A percentile compares a stretch with the other conserved stretches of the same genome.
phyloP scores from a whole-genome alignment of 2,797 vertebrate species.

The Cirrhinus molitorella region DNA sequence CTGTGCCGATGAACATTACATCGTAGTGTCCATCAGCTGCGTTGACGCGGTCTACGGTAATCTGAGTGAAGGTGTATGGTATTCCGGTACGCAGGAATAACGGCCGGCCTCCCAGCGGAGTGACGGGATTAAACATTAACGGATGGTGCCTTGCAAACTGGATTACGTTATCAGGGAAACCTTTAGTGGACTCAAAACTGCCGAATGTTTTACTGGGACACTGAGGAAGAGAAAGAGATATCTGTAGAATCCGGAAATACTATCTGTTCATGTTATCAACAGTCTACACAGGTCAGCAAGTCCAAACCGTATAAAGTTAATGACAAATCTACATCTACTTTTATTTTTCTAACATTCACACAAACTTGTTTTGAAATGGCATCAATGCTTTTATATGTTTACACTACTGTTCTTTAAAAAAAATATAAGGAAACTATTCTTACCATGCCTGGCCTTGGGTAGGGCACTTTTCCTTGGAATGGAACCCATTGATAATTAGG shows the following conservation, averaged over 20 bases:
- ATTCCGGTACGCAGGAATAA: conserved; percentile 88
- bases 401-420: neutral
- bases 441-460: conserved; percentile 97
- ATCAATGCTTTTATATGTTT: neutral
- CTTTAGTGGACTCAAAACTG: conserved; percentile 96
- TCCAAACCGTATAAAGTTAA: neutral
- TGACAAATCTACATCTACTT: neutral
- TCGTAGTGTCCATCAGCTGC: conserved; percentile 80
- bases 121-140: conserved; percentile 92
- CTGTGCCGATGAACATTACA: conserved; percentile 95
- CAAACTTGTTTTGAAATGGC: neutral
- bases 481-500: conserved; percentile 97
- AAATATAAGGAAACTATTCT: conserved; percentile 48
- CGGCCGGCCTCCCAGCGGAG: conserved; percentile 87
- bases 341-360: conserved; percentile 5
- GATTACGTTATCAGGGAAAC: conserved; percentile 96
- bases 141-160: conserved; percentile 97
- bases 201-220: conserved; percentile 98
- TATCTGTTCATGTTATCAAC: neutral
- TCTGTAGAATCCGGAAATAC: conserved; percentile 22
- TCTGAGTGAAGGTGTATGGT: conserved; percentile 91
- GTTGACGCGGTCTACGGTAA: conserved; percentile 87
- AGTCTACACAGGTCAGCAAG: neutral
- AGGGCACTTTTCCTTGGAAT: conserved; percentile 95
- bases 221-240: conserved; percentile 69